Percentiles rank a stretch among this genome's conserved stretches.
These are phyloP conservation scores for Cataglyphis hispanica DNA, from an alignment of 1,140 invertebrate genomes.

Conservation along the genomic window DNA sequence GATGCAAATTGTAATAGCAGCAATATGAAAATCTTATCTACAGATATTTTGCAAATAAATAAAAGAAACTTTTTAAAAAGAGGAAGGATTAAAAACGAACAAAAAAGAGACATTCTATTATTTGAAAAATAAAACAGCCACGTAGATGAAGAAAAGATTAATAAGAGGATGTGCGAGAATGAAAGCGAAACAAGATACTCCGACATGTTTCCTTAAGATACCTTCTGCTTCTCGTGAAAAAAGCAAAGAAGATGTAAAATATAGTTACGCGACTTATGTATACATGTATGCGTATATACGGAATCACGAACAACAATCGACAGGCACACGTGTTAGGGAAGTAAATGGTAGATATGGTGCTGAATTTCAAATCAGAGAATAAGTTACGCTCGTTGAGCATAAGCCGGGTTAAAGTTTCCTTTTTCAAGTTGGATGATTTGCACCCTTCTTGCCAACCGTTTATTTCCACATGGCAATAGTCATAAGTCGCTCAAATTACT, in stretches of 20 bases:
- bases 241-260: slow-evolving; percentile 7
- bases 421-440: not conserved
- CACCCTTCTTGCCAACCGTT: slow-evolving; percentile 16
- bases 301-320: slow-evolving; percentile 53
- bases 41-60: slow-evolving; percentile 4
- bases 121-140: slow-evolving; percentile 1
- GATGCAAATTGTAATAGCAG: not conserved
- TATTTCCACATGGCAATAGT: not conserved
- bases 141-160: not conserved
- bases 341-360: slow-evolving; percentile 72
- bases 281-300: not conserved
- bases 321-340: slow-evolving; percentile 71
- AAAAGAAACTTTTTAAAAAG: not conserved
- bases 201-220: slow-evolving; percentile 32
- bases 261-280: not conserved
- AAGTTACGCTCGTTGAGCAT: slow-evolving; percentile 66
- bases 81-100: not conserved
- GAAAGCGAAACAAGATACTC: slow-evolving; percentile 47
- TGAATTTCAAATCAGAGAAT: slow-evolving; percentile 74
- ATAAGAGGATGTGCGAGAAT: slow-evolving; percentile 27
- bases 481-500: slow-evolving; percentile 20
- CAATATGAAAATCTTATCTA: not conserved
- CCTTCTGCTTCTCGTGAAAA: slow-evolving; percentile 44
- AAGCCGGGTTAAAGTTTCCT: slow-evolving; percentile 19
- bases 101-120: not conserved